Percentiles rank a stretch among this genome's conserved stretches.
Evolutionary conservation across 1,140 invertebrate genomes (phyloP).

Genomic region (Asbolus verrucosus): DNA sequence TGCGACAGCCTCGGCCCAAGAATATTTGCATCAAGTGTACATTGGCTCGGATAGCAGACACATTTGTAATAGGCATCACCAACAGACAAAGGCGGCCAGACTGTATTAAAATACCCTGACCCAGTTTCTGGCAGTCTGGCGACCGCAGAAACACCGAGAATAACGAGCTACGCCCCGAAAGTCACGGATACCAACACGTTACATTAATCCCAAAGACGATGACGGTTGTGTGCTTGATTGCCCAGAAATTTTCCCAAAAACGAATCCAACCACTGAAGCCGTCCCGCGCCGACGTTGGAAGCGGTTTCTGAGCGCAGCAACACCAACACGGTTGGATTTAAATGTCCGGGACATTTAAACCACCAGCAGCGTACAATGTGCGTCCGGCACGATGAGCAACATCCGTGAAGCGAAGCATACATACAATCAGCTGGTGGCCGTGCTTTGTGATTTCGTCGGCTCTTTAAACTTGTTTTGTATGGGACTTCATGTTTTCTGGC

Average conservation of each 20-base stretch:
- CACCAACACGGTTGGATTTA: constrained; percentile 19
- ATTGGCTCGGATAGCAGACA: constrained; percentile 6
- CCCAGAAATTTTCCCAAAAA: too few relatives aligned
- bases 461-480: constrained; percentile 44
- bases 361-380: constrained; percentile 21
- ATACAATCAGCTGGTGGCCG: constrained; percentile 44
- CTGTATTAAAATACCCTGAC: constrained; percentile 50
- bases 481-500: constrained; percentile 29
- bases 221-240: too few relatives aligned
- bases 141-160: constrained; percentile 39
- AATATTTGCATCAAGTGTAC: neutral
- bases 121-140: constrained; percentile 43
- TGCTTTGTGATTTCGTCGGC: constrained; percentile 33
- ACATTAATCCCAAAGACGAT: neutral
- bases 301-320: neutral
- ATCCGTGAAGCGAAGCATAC: constrained; percentile 40
- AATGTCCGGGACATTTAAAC: constrained; percentile 43
- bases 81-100: constrained; percentile 45
- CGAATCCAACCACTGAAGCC: too few relatives aligned
- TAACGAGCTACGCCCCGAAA: constrained; percentile 42
- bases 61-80: constrained; percentile 35
- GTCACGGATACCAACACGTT: constrained; percentile 24
- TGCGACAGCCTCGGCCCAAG: too few relatives aligned
- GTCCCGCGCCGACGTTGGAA: too few relatives aligned
- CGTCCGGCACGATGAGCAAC: constrained; percentile 35